Evolutionary conservation across 1,140 invertebrate species (phyloP).

Genomic region (Musca vetustissima): DNA sequence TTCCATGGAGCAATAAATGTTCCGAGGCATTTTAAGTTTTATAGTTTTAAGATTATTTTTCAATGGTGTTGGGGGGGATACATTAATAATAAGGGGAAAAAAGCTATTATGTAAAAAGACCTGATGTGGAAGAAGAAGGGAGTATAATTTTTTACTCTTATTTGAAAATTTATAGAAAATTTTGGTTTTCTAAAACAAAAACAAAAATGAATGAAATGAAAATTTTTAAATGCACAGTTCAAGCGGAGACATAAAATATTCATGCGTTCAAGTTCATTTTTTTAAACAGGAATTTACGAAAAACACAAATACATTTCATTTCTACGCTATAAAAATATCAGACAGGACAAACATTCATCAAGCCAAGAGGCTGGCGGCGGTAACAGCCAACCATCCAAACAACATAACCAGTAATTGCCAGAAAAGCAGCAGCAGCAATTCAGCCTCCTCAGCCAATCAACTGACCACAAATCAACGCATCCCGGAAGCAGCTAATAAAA

Average conservation of each 20-base stretch:
- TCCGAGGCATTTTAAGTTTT: too few relatives aligned
- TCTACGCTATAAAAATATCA: slow-evolving; percentile 29
- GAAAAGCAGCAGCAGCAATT: not conserved
- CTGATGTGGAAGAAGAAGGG: too few relatives aligned
- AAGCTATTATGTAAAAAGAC: not conserved
- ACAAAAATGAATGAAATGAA: too few relatives aligned
- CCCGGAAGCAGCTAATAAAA: too few relatives aligned
- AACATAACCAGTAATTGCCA: slow-evolving; percentile 17
- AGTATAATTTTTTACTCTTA: slow-evolving; percentile 1
- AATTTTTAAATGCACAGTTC: slow-evolving; percentile 9
- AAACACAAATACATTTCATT: slow-evolving; percentile 18
- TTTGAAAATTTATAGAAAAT: slow-evolving; percentile 13
- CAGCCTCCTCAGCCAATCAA: slow-evolving; percentile 24
- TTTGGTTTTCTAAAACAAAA: slow-evolving; percentile 14
- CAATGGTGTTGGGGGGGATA: not conserved
- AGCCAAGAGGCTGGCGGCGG: not conserved
- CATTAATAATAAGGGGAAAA: too few relatives aligned
- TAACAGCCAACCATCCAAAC: not conserved
- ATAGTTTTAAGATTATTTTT: not conserved
- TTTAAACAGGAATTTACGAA: slow-evolving; percentile 48
- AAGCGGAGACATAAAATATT: slow-evolving; percentile 39
- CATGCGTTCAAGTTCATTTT: slow-evolving; percentile 56
- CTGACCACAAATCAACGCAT: not conserved
- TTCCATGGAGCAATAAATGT: not conserved
- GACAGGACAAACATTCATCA: slow-evolving; percentile 4